These are phyloP conservation scores for Lathamus discolor DNA, from an alignment of 2,113 vertebrate genomes.

Conservation along the genomic window DNA sequence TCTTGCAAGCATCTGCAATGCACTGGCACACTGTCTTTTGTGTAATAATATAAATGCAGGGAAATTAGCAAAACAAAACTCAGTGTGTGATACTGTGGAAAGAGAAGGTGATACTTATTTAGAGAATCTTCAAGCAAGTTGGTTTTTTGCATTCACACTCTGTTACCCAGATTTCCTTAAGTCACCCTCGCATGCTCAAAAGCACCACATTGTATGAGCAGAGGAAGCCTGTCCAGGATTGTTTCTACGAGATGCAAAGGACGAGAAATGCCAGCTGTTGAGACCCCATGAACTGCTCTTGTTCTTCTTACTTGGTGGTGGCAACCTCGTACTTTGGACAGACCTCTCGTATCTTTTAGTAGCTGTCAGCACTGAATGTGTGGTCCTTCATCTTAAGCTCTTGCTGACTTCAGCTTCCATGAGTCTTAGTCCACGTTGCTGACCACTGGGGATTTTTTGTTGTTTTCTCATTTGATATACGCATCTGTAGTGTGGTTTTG, in stretches of 20 bases:
- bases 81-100: neutral
- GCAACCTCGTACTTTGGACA: neutral
- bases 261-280: neutral
- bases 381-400: neutral
- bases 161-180: neutral
- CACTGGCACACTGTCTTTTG: neutral
- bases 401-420: neutral
- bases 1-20: neutral
- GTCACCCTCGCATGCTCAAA: neutral
- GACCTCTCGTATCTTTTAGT: neutral
- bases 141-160: neutral
- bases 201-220: neutral
- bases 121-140: neutral
- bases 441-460: fast-evolving
- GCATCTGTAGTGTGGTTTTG: neutral
- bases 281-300: fast-evolving
- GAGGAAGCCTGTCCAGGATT: neutral
- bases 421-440: neutral
- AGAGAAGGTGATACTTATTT: neutral
- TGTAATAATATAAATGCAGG: neutral
- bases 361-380: neutral
- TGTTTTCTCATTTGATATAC: neutral
- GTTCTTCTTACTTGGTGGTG: neutral
- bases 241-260: neutral
- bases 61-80: neutral